These are phyloP conservation scores for Hephaestus fuliginosus DNA, from an alignment of 2,797 vertebrate species.

Conservation along the genomic window DNA sequence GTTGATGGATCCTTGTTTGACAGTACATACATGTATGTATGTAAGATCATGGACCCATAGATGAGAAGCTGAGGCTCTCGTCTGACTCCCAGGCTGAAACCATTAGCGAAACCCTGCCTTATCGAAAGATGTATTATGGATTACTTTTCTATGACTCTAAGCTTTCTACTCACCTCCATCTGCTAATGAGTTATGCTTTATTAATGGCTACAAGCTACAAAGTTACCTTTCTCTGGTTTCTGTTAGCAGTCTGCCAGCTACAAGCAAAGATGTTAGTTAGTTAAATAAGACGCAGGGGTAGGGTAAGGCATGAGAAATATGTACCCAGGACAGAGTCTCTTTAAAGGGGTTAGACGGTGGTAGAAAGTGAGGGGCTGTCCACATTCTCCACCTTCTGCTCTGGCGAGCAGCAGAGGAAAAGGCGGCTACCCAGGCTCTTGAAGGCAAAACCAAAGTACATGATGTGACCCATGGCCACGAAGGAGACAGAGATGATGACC, in stretches of 20 bases:
- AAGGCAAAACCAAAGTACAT: constrained; percentile 98
- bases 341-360: constrained; percentile 78
- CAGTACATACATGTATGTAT: constrained; percentile 29
- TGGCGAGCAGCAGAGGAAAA: constrained; percentile 91
- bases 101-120: constrained; percentile 27
- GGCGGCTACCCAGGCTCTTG: constrained; percentile 89
- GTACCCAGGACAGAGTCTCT: constrained; percentile 74
- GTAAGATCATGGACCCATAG: constrained; percentile 12
- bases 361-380: constrained; percentile 79
- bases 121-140: constrained; percentile 16
- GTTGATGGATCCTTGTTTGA: constrained; percentile 37
- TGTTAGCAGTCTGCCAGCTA: constrained; percentile 55
- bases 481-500: constrained; percentile 97
- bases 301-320: constrained; percentile 46
- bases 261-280: constrained; percentile 69
- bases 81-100: constrained; percentile 12
- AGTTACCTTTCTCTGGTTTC: constrained; percentile 36
- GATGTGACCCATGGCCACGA: constrained; percentile 95
- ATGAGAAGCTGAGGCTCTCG: constrained; percentile 11
- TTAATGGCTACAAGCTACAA: constrained; percentile 22
- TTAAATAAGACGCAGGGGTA: constrained; percentile 48
- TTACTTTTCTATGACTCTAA: constrained; percentile 26
- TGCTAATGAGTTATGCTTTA: constrained; percentile 56
- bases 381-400: constrained; percentile 85
- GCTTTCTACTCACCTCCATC: constrained; percentile 39